phyloP scores from a whole-genome alignment of 92 coral and sea anemone species.

The Parazoanthus darwini region DNA sequence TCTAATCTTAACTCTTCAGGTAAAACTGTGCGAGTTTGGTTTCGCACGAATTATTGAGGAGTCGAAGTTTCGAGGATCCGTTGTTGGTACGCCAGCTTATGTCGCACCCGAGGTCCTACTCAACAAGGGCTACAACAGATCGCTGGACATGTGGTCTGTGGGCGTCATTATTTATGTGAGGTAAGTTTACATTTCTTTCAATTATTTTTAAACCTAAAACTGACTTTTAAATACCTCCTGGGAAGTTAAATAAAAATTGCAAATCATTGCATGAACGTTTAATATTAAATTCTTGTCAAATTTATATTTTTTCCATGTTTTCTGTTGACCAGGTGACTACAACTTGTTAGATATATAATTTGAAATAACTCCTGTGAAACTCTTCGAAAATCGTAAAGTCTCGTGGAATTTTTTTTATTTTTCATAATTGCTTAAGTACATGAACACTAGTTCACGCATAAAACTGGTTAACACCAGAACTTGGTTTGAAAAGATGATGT shows the following conservation, averaged over 20 bases:
- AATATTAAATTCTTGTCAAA: too few relatives aligned
- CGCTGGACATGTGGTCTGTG: constrained; percentile 99
- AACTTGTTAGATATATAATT: too few relatives aligned
- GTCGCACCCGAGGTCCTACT: constrained; percentile 97
- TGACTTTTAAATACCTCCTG: neutral
- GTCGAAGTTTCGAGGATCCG: constrained; percentile 97
- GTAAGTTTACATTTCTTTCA: constrained; percentile 41
- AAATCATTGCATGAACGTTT: too few relatives aligned
- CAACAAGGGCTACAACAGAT: constrained; percentile 96
- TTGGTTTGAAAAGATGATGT: neutral
- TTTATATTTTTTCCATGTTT: too few relatives aligned
- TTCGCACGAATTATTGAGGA: constrained; percentile 98
- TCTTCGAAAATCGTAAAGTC: too few relatives aligned
- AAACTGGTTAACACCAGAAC: too few relatives aligned
- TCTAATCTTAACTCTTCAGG: constrained; percentile 51
- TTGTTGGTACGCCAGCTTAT: constrained; percentile 98
- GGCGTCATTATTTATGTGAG: constrained; percentile 98
- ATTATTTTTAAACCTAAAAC: neutral
- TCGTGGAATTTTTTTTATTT: too few relatives aligned
- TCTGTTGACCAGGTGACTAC: too few relatives aligned
- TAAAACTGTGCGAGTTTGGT: constrained; percentile 95
- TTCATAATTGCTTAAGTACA: too few relatives aligned
- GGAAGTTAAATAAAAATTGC: too few relatives aligned
- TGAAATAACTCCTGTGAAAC: too few relatives aligned
- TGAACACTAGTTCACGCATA: too few relatives aligned